Conservation (phyloP, 2,797 vertebrate species). For the Poecilia gillii region DNA sequence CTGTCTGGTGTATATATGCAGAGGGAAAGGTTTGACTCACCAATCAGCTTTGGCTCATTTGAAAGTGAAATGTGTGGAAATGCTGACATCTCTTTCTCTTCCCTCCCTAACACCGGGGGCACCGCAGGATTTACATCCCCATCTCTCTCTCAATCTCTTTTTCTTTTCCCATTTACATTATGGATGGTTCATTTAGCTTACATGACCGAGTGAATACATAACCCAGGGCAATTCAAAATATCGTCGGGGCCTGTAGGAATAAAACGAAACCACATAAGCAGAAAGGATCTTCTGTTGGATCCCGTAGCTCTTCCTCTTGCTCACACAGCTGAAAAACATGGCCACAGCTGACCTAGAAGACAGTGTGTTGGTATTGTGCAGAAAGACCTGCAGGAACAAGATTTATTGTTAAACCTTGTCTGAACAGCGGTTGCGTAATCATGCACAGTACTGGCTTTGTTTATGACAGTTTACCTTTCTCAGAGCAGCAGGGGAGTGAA, state of each 20-base stretch:
- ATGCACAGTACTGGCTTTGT: background rate
- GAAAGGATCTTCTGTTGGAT: conserved; percentile 67
- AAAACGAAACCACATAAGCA: conserved; percentile 58
- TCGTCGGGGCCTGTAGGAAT: conserved; percentile 59
- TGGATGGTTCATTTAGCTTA: conserved; percentile 82
- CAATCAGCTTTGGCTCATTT: conserved; percentile 69
- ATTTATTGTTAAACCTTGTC: conserved; percentile 17
- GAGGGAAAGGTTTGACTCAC: conserved; percentile 44
- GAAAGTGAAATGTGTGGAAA: conserved; percentile 74
- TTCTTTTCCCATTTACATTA: conserved; percentile 78
- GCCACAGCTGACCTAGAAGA: conserved; percentile 23
- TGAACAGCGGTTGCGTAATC: conserved; percentile 4
- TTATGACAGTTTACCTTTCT: conserved; percentile 1
- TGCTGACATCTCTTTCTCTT: conserved; percentile 71
- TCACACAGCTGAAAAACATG: background rate
- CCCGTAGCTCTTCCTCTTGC: conserved; percentile 27
- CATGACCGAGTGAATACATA: conserved; percentile 78
- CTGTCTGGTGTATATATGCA: conserved; percentile 37
- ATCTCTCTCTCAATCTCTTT: conserved; percentile 67
- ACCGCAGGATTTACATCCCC: conserved; percentile 65
- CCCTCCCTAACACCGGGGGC: conserved; percentile 63
- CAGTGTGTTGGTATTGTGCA: conserved; percentile 14
- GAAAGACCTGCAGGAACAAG: conserved; percentile 19
- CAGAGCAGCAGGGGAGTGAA: background rate
- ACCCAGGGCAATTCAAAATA: conserved; percentile 73